Base-by-base conservation (phyloP, 2,113 vertebrate species). In the Pelecanoides urinatrix region DNA sequence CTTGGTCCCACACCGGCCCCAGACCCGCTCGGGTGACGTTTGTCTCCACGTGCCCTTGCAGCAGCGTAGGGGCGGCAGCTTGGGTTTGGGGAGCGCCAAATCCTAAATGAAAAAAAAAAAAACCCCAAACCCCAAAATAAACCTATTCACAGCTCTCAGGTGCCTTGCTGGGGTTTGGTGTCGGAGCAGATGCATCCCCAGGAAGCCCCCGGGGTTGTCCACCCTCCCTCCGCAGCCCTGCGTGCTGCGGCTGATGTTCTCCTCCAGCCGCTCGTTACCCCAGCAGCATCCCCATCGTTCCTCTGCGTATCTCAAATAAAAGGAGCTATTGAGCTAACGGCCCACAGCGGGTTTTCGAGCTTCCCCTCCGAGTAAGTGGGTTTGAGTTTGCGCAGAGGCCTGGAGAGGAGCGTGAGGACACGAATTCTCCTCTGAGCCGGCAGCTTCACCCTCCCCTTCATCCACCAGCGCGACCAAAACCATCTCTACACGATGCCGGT, bases 151-250 rank as follows among this genome's bases (percentile, higher is more conserved):
- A 36, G 47, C 26, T 67, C 34, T 42, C 12, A 0, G 23, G 12
- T 61, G 36, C 76, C 15, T 29, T 22, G 26, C 21, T 62, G 76
- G 88, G 61, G 36, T 81, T 73, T 3, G 8, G 26, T 18, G 59
- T 80, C 2, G 0, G 74, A 78, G 45, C 26, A 66, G 59, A 29
- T 18, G 38, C 16, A 15, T 92, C 80, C 61, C 82, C 70, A 38
- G 75, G 56, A 52, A 82, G 13, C 47, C 40, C 91, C 56, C 91
- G 71, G 92, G 88, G 77, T 95, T 88, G 96, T 92, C 90, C 94
- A 79, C 8, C 65, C 44, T 94, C 91, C 58, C 88, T 70, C 23
- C 5, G 19, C 74, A 61, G 55, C 20, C 86, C 65, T 6, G 11
- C 16, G 4, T 9, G 66, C 92, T 90, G 62, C 23, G 5, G 95